phyloP scores from a whole-genome alignment of 2,113 vertebrate species.

The Willisornis vidua region DNA sequence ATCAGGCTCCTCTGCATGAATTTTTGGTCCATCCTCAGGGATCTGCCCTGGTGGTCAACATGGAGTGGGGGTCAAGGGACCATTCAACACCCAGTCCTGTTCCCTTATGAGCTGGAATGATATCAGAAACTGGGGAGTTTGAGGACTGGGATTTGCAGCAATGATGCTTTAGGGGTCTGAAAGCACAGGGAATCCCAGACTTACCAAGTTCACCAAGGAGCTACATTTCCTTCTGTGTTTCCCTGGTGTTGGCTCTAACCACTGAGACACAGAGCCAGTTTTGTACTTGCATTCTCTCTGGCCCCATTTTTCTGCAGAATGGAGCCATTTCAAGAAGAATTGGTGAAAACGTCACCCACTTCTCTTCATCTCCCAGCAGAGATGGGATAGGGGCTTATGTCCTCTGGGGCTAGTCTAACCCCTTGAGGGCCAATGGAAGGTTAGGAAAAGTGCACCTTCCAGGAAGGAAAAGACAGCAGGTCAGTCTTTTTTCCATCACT shows the following conservation, averaged over 20 bases:
- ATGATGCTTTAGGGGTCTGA: not conserved
- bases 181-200: not conserved
- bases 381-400: not conserved
- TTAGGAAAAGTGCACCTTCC: not conserved
- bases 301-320: not conserved
- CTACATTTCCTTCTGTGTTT: not conserved
- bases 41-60: rapidly evolving
- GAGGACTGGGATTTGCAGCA: not conserved
- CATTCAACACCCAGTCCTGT: not conserved
- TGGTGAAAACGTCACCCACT: not conserved
- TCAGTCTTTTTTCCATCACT: not conserved
- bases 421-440: not conserved
- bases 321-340: not conserved
- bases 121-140: not conserved
- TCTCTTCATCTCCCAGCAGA: not conserved
- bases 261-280: not conserved
- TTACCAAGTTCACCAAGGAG: not conserved
- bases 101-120: not conserved
- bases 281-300: not conserved
- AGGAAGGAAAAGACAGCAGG: not conserved
- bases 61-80: not conserved
- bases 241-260: not conserved
- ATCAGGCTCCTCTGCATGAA: not conserved
- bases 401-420: not conserved
- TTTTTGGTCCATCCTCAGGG: not conserved